Percentiles rank a stretch among this genome's conserved stretches.
Evolutionary conservation across 2,797 vertebrate genomes (phyloP).

Genomic region (Hydrophis major): DNA sequence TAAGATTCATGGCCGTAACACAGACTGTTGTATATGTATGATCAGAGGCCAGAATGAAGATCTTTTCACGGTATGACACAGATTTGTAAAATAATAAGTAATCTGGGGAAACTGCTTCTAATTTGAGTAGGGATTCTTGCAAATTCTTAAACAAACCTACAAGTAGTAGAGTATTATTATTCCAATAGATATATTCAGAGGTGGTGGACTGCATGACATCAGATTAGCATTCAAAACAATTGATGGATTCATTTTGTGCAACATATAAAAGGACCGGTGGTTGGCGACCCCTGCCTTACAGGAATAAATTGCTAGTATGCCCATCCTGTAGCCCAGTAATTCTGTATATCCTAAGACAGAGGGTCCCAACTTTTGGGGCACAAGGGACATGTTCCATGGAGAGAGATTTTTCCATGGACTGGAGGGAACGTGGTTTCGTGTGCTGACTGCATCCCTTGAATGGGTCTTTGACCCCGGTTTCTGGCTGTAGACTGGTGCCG

Average conservation of each 20-base stretch:
- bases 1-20: background rate
- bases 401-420: background rate
- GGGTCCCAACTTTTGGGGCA: background rate
- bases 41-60: background rate
- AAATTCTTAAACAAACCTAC: background rate
- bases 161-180: background rate
- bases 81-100: background rate
- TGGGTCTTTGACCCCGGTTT: rapidly evolving
- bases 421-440: background rate
- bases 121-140: background rate
- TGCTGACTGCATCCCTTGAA: background rate
- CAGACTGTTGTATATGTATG: background rate
- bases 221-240: background rate
- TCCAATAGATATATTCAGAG: background rate
- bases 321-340: background rate
- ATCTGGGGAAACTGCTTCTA: background rate
- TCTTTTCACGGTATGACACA: background rate
- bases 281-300: background rate
- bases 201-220: background rate
- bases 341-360: background rate
- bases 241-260: background rate
- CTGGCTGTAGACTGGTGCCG: background rate
- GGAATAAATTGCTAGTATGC: background rate
- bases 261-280: background rate
- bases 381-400: background rate